Evolutionary conservation across 1,140 invertebrate species (phyloP), one percentile per base, ranked within the genome.

Genomic region (Drosophila littoralis): DNA sequence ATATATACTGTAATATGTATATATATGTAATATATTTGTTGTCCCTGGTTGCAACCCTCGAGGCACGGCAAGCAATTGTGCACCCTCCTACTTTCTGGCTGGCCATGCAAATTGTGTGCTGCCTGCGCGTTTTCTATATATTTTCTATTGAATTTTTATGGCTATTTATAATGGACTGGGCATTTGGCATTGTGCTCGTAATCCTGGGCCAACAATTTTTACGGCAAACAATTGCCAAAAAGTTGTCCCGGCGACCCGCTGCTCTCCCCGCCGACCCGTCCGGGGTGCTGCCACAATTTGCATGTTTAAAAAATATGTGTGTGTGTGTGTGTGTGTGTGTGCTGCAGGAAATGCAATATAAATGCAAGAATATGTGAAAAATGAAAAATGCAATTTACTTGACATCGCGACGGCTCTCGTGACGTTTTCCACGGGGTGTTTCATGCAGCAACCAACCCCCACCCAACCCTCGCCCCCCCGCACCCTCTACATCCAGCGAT

Each of bases 131-230:
- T 71, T 82, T 80, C 69, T 35, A 51, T 33, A 48, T 66, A 75
- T 81, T 80, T 90, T 86, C 86, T 70, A 86, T 90, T 86, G 86
- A 90, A 90, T 88, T 90, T 88, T 88, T 77, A 80, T 82, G 79
- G 86, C 86, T 76, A 90, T 90, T 90, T 86, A 83, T 75, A 89
- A 78, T 89, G 45, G 55, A 64, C 48, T 72, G 63, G 22, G 63
- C 68, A 71, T 67, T 51, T 64, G 67, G 59, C 57, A 71, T 61
- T 76, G 58, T 75, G 48, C 65, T 71, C 51, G 22, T 81, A 81
- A 78, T 78, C 75, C 69, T 64, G 46, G 15, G 77, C 63, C 76
- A 67, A 57, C 61, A 51, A 77, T 82, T 88, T 86, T 82, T 84
- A 84, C 70, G 77, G 81, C 81, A 65, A 50, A 72, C 70, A 75